Percentiles rank a stretch among this genome's conserved stretches.
Conservation (phyloP, 2,113 vertebrate species). For the Chascanopsetta lugubris region DNA sequence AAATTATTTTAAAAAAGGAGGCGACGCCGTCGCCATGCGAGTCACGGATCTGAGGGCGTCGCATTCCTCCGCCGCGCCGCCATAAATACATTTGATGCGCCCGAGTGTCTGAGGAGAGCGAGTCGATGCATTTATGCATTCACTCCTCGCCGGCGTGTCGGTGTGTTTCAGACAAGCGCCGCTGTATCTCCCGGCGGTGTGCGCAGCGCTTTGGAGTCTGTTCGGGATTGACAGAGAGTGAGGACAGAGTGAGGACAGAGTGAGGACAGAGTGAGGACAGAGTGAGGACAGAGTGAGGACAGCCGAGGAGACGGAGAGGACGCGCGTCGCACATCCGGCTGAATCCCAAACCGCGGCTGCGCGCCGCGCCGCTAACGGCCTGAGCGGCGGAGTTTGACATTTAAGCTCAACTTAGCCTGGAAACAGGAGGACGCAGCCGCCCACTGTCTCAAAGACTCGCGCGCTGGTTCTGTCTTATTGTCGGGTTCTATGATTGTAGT, state of each 20-base stretch:
- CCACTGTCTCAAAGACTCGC: too few relatives aligned
- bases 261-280: slow-evolving; percentile 5
- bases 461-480: background rate
- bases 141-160: slow-evolving; percentile 4
- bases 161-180: slow-evolving; percentile 15
- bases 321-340: background rate
- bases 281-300: slow-evolving; percentile 9
- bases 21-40: slow-evolving; percentile 27
- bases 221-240: background rate
- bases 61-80: slow-evolving; percentile 9
- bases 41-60: slow-evolving; percentile 30
- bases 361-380: background rate
- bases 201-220: background rate
- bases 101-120: slow-evolving; percentile 15
- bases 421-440: background rate
- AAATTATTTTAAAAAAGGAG: slow-evolving; percentile 23
- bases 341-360: background rate
- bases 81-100: slow-evolving; percentile 39
- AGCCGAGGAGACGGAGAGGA: background rate
- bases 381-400: background rate
- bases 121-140: slow-evolving; percentile 42
- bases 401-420: background rate
- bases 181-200: slow-evolving; percentile 15
- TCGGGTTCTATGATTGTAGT: too few relatives aligned
- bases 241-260: slow-evolving; percentile 13